Evolutionary conservation across 1,140 invertebrate species (phyloP), one percentile per base, ranked within the genome.

Genomic region (Thaumetopoea pityocampa): DNA sequence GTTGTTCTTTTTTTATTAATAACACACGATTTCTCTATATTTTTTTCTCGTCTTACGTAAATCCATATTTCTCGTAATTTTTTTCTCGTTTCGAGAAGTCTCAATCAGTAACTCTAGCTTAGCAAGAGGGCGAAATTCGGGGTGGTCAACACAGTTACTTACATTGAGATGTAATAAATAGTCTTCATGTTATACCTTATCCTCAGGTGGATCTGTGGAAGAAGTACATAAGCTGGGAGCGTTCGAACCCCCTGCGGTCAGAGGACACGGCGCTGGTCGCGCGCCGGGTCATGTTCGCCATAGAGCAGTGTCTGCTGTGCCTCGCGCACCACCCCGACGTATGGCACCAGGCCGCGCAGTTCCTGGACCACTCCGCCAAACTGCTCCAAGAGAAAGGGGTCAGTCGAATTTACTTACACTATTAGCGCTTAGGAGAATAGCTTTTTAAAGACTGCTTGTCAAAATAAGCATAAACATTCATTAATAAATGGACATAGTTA

Each of bases 141-240:
- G n/a, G n/a, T n/a, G n/a, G n/a, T n/a, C n/a, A n/a, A n/a, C n/a
- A n/a, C n/a, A n/a, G n/a, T n/a, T n/a, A n/a, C n/a, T n/a, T n/a
- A n/a, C n/a, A n/a, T n/a, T n/a, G n/a, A n/a, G n/a, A n/a, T n/a
- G n/a, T n/a, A n/a, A n/a, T n/a, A n/a, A n/a, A n/a, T n/a, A n/a
- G n/a, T n/a, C n/a, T n/a, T n/a, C n/a, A 23, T 1, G 5, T 17
- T 36, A n/a, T n/a, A n/a, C n/a, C n/a, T n/a, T n/a, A n/a, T n/a
- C n/a, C n/a, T 0, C 60, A 97, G 94, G 95, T 98, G 30, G 97
- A 99, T 63, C 72, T 99, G n/a, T 99, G 98, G 98, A 98, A 98
- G 80, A 98, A 98, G 67, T 99, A 99, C 67, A 99, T 99, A 45
- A 87, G 91, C 2, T 99, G 97, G 94, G 98, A 99, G 82, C 95